Percentiles rank a stretch among this genome's conserved stretches.
Conservation (phyloP, 64 coral and sea anemone species). For the Pocillopora damicornis region DNA sequence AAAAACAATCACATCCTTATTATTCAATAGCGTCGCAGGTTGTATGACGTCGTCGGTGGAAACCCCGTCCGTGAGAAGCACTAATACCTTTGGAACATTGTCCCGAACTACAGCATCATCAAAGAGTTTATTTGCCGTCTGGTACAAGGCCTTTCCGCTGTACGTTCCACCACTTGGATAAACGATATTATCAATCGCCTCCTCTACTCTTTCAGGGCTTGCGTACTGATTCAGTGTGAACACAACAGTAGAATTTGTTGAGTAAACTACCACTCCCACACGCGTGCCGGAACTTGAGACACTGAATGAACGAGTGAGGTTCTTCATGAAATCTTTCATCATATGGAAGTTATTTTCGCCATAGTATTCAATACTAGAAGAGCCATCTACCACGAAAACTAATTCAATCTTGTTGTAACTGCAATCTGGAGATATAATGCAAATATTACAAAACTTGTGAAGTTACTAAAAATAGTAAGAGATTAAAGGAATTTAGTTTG, state of each 20-base stretch:
- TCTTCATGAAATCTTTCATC: slow-evolving; percentile 14
- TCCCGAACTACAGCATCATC: slow-evolving; percentile 14
- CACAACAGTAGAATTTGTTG: not conserved
- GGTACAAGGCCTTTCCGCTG: slow-evolving; percentile 38
- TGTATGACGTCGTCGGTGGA: slow-evolving; percentile 21
- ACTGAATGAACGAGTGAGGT: not conserved
- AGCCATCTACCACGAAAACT: slow-evolving; percentile 19
- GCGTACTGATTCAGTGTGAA: not conserved
- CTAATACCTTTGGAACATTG: slow-evolving; percentile 35
- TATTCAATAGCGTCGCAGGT: slow-evolving; percentile 18
- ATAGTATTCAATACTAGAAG: not conserved
- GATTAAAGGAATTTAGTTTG: too few relatives aligned
- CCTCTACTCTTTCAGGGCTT: slow-evolving; percentile 11
- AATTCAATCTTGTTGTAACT: slow-evolving; percentile 13
- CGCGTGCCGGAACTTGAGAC: not conserved
- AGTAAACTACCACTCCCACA: not conserved
- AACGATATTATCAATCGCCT: slow-evolving; percentile 33
- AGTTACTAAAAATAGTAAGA: too few relatives aligned
- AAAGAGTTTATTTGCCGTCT: slow-evolving; percentile 28
- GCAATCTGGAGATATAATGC: not conserved
- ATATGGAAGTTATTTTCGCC: not conserved
- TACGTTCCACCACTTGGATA: slow-evolving; percentile 67
- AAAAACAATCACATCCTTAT: slow-evolving; percentile 27
- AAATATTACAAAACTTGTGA: not conserved
- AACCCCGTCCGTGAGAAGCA: slow-evolving; percentile 56